Evolutionary conservation across 1,140 invertebrate species (phyloP).

Genomic region (Papilio polyxenes): DNA sequence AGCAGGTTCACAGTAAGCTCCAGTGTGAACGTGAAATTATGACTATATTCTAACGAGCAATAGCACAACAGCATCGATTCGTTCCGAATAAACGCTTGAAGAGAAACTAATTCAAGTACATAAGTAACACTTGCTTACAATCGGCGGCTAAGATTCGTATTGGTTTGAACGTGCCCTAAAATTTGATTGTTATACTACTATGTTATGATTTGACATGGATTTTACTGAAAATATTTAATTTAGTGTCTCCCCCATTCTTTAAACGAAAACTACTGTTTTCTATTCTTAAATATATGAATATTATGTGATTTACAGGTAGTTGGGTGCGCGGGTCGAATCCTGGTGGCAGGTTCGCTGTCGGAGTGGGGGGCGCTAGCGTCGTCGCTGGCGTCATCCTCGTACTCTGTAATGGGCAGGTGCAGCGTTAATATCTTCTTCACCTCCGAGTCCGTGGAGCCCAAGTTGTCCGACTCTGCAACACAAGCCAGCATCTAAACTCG

Average conservation of each 20-base stretch:
- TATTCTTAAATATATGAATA: not conserved
- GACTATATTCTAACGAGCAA: no score
- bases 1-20: not conserved
- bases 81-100: no score
- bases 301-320: constrained; percentile 75
- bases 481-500: constrained; percentile 39
- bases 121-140: not conserved
- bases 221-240: no score
- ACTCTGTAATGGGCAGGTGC: constrained; percentile 93
- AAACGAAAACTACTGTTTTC: not conserved
- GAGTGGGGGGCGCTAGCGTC: constrained; percentile 88
- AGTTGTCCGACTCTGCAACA: constrained; percentile 91
- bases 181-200: not conserved
- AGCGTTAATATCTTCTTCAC: constrained; percentile 93
- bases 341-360: constrained; percentile 83
- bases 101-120: no score
- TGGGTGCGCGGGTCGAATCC: constrained; percentile 74
- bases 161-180: not conserved
- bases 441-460: constrained; percentile 92
- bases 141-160: not conserved
- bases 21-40: not conserved
- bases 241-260: not conserved
- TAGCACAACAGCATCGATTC: no score
- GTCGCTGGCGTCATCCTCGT: constrained; percentile 89
- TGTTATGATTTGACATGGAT: not conserved